phyloP scores from a whole-genome alignment of 23 tunicate genomes.

The Oikopleura vanhoeffeni region DNA sequence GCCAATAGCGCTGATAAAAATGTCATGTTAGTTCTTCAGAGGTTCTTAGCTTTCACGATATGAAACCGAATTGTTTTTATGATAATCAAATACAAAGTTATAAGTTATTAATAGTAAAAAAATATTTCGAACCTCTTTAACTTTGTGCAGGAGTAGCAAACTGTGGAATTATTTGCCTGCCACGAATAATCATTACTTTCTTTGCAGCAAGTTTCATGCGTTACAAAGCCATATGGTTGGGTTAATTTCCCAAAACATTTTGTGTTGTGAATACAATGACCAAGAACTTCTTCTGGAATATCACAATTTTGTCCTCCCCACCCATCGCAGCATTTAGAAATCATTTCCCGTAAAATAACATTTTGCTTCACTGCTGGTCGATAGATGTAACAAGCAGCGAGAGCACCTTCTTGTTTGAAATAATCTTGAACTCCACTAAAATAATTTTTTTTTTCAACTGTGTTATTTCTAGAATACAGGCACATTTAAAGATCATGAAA shows the following conservation, averaged over 20 bases:
- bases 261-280: background rate
- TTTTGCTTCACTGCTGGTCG: slow-evolving; percentile 14
- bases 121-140: too few species aligned
- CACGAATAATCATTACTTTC: background rate
- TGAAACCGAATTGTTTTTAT: too few species aligned
- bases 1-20: too few species aligned
- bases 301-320: slow-evolving; percentile 9
- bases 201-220: background rate
- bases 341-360: background rate
- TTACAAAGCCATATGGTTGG: background rate
- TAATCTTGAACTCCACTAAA: slow-evolving; percentile 6
- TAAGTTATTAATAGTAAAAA: too few species aligned
- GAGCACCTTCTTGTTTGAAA: slow-evolving; percentile 11
- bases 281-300: background rate
- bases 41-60: too few species aligned
- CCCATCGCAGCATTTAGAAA: background rate
- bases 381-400: background rate
- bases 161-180: background rate
- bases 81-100: too few species aligned
- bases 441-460: too few species aligned
- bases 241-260: background rate
- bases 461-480: too few species aligned
- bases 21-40: too few species aligned
- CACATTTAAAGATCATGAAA: too few species aligned
- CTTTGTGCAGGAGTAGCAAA: background rate